A percentile compares a stretch with the other conserved stretches of the same genome.
These are phyloP conservation scores for Charaxes varanes DNA, from an alignment of 1,140 invertebrate genomes.

Conservation along the genomic window DNA sequence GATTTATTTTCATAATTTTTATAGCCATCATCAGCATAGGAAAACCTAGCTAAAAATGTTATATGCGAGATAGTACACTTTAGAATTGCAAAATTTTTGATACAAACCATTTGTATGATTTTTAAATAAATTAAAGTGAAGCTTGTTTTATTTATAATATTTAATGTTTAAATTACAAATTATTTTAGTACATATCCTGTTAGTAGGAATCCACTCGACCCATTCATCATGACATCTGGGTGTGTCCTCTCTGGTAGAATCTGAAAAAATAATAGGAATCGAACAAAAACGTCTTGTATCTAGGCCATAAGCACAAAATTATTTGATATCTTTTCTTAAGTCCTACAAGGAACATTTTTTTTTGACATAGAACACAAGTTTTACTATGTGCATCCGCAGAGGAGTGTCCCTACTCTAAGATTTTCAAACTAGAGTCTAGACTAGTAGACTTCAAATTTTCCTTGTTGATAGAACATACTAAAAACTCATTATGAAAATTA, in stretches of 20 bases:
- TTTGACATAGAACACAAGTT: no score
- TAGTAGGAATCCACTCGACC: conserved; percentile 63
- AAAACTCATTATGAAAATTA: no score
- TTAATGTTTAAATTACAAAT: conserved; percentile 18
- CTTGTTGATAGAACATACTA: no score
- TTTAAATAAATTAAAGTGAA: conserved; percentile 15
- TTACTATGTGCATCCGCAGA: no score
- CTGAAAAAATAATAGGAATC: no score
- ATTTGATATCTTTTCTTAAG: no score
- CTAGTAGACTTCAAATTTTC: no score
- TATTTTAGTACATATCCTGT: conserved; percentile 65
- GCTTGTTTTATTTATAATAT: conserved; percentile 14
- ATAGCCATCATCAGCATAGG: neutral
- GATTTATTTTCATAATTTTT: conserved; percentile 1
- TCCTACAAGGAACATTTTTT: no score
- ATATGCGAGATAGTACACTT: conserved; percentile 6
- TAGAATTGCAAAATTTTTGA: conserved; percentile 7
- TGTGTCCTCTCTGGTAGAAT: conserved; percentile 67
- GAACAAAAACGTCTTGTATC: no score
- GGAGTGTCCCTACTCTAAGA: no score
- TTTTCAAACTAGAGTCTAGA: no score
- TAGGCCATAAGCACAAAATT: neutral
- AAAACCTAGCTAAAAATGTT: conserved; percentile 6
- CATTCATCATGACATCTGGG: conserved; percentile 68
- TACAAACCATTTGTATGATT: conserved; percentile 15